Evolutionary conservation across 1,140 invertebrate genomes (phyloP), one percentile per base, ranked within the genome.

Genomic region (Colletes latitarsis): DNA sequence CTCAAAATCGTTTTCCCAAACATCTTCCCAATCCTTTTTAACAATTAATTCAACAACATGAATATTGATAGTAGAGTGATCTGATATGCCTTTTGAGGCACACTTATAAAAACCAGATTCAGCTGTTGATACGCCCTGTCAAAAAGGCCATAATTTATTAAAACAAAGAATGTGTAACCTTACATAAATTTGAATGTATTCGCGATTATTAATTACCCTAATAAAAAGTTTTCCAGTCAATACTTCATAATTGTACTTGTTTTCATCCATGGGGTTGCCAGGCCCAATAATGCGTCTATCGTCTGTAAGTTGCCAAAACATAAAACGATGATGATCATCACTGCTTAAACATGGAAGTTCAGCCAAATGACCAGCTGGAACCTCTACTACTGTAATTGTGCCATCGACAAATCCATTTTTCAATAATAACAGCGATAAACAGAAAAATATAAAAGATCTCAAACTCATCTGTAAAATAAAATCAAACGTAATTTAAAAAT

Each of bases 241-340:
- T 5, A 96, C 95, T 92, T 96, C 94, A 92, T 96, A 96, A 88
- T 96, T 96, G 86, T 95, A 96, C 93, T 96, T 96, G 10, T 92
- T 92, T 80, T 92, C 90, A 92, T 96, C 94, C 81, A 94, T 92
- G 46, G 90, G 79, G 93, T 95, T 96, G 57, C 94, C 94, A 57
- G 96, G 95, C 6, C 95, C 95, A 76, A 96, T 94, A 21, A 96
- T 91, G 41, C 88, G 81, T 83, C 93, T 93, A 72, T 94, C 93
- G 74, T 94, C 92, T 67, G 93, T 94, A 72, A 96, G 89, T 85
- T 96, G 92, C 96, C 96, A 96, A 88, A 96, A 96, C 93, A 95
- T 94, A 84, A 96, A 96, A 85, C 95, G 94, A 90, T 96, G 95
- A 76, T 94, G 84, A 82, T 94, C 94, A 87, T 96, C 95, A 91